Percentiles rank a stretch among this genome's conserved stretches.
Conservation (phyloP, 2,888 invertebrate species). For the Parnassius glacialis region DNA sequence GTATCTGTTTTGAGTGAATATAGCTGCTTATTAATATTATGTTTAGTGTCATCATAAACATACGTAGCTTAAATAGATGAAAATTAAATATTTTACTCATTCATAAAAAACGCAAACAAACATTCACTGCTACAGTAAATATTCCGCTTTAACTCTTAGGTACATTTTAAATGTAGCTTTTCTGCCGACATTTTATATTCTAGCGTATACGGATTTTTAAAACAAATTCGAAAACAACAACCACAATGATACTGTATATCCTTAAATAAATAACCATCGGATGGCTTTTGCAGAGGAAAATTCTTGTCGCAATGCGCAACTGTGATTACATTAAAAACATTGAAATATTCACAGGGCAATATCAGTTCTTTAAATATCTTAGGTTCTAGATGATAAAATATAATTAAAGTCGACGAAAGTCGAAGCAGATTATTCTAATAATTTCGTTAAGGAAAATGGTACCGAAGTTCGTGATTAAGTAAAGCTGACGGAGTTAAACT, state of each 20-base stretch:
- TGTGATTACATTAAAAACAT: constrained; percentile 11
- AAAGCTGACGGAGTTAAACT: no score
- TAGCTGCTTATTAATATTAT: no score
- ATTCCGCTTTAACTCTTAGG: no score
- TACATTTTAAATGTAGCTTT: not conserved
- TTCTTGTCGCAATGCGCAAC: constrained; percentile 51
- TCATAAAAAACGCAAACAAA: no score
- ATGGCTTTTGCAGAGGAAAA: constrained; percentile 25
- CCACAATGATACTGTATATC: constrained; percentile 26
- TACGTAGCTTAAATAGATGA: no score
- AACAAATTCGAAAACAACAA: constrained; percentile 7
- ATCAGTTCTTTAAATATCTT: not conserved
- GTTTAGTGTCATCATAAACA: no score
- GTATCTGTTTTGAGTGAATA: no score
- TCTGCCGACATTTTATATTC: not conserved
- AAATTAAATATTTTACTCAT: no score
- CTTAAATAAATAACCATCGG: constrained; percentile 31
- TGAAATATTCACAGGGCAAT: constrained; percentile 4
- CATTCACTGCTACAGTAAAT: no score
- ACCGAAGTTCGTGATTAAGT: no score
- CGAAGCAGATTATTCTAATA: constrained; percentile 1
- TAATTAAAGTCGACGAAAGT: not conserved
- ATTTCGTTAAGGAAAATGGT: constrained; percentile 7
- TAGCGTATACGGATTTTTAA: constrained; percentile 15
- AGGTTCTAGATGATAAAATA: no score